phyloP scores from a whole-genome alignment of 2,797 vertebrate genomes.

The Oophaga sylvatica region DNA sequence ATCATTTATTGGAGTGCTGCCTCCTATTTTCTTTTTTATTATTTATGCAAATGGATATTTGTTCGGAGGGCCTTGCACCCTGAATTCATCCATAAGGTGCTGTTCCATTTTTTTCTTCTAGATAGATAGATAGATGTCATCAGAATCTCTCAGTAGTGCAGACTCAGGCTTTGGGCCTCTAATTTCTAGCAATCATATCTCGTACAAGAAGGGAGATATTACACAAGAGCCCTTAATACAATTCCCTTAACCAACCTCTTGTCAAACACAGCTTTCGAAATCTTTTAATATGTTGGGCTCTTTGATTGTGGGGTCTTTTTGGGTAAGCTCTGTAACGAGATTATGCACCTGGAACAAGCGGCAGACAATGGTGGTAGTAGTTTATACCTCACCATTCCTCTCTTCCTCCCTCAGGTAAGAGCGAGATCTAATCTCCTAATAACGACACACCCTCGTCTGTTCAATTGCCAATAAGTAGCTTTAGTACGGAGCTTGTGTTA shows the following conservation, averaged over 20 bases:
- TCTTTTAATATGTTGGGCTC: slow-evolving; percentile 7
- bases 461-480: slow-evolving; percentile 43
- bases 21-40: too few species aligned
- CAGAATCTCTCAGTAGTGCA: too few species aligned
- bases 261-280: not conserved
- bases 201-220: not conserved
- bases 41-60: too few species aligned
- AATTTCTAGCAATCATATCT: too few species aligned
- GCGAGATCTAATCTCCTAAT: slow-evolving; percentile 41
- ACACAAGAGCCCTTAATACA: not conserved
- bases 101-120: too few species aligned
- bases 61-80: too few species aligned
- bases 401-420: slow-evolving; percentile 48
- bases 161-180: too few species aligned
- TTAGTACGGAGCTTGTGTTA: slow-evolving; percentile 50
- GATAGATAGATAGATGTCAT: too few species aligned
- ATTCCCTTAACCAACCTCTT: not conserved
- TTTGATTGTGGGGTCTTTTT: not conserved
- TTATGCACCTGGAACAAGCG: slow-evolving; percentile 50
- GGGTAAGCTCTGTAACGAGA: slow-evolving; percentile 20
- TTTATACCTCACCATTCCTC: slow-evolving; percentile 19
- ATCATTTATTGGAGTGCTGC: too few species aligned
- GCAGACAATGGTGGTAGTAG: slow-evolving; percentile 24
- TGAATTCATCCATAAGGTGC: too few species aligned
- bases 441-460: slow-evolving; percentile 34